Base-by-base conservation (phyloP, 2,113 vertebrate species). In the Alexandromys fortis region DNA sequence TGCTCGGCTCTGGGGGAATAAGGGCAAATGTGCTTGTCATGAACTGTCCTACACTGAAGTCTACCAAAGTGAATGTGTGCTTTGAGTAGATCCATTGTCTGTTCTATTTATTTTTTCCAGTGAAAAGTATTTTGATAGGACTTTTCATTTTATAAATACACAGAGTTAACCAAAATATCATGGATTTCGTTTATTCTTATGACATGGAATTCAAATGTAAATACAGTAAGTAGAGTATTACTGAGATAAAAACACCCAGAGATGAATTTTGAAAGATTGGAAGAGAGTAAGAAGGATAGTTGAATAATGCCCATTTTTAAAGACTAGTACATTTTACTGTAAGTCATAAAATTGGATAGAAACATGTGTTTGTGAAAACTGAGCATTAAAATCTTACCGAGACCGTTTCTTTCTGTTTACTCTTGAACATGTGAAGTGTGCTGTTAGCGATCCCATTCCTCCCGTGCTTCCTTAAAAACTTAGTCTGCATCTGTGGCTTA, bases 81-180 rank as follows among this genome's bases (percentile, higher is more conserved):
- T 98, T 98, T 98, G 98, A 97, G 98, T 98, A 98, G 98, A 98
- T 98, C 96, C 96, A 90, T 98, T 97, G 77, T 13, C 97, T 98
- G 96, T 98, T 98, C 98, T 99, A 98, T 98, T 98, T 99, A 98
- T 67, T 98, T 98, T 98, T 98, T 98, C 98, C 98, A 98, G 98
- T 98, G 98, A 98, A 98, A 98, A 98, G 98, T 98, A 98, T 99
- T 98, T 98, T 98, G 98, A 98, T 98, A 98, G 97, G 92, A 86
- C 89, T 97, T 98, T 98, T 98, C 98, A 98, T 98, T 98, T 98
- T 98, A 98, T 98, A 98, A 98, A 98, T 98, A 98, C 98, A 98
- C 97, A 98, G 96, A 98, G 97, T 98, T 98, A 65, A 98, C 97
- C 92, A 97, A 98, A 98, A 97, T 97, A 98, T 96, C 97, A 98